phyloP scores from a whole-genome alignment of 2,888 invertebrate species.

The Choreutis nemorana region DNA sequence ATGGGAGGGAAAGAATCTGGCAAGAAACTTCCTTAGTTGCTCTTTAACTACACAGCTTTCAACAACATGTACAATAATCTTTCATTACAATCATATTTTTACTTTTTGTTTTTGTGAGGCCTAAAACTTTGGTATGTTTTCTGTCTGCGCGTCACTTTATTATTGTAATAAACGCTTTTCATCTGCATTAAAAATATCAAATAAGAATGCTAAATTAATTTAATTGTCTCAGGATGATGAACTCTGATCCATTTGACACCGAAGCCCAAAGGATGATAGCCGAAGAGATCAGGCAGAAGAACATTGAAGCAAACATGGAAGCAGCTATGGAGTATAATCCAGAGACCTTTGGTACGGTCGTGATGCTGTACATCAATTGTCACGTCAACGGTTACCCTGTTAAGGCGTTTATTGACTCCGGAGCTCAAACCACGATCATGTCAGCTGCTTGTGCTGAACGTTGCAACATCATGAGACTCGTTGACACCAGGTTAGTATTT shows the following conservation, averaged over 20 bases:
- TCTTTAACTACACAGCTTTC: no score
- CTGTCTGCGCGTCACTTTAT: no score
- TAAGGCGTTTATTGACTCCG: conserved; percentile 98
- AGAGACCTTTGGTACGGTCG: conserved; percentile 96
- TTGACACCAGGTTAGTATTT: conserved; percentile 72
- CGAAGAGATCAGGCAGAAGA: conserved; percentile 94
- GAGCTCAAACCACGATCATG: conserved; percentile 98
- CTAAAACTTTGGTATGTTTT: no score
- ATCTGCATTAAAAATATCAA: no score
- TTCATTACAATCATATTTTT: no score
- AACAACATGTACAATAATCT: no score
- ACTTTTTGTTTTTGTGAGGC: no score
- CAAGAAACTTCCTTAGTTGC: no score
- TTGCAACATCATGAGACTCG: conserved; percentile 89
- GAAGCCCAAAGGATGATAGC: conserved; percentile 95
- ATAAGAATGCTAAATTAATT: no score
- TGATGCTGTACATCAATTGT: conserved; percentile 98
- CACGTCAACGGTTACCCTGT: conserved; percentile 96
- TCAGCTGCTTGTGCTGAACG: conserved; percentile 94
- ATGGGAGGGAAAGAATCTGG: no score
- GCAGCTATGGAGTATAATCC: conserved; percentile 99
- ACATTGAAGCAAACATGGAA: conserved; percentile 98
- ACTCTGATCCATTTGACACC: conserved; percentile 94
- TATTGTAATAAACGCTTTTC: neutral
- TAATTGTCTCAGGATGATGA: conserved; percentile 74